Percentiles rank a stretch among this genome's conserved stretches.
phyloP scores from a whole-genome alignment of 2,888 invertebrate genomes.

The Antheraea yamamai region DNA sequence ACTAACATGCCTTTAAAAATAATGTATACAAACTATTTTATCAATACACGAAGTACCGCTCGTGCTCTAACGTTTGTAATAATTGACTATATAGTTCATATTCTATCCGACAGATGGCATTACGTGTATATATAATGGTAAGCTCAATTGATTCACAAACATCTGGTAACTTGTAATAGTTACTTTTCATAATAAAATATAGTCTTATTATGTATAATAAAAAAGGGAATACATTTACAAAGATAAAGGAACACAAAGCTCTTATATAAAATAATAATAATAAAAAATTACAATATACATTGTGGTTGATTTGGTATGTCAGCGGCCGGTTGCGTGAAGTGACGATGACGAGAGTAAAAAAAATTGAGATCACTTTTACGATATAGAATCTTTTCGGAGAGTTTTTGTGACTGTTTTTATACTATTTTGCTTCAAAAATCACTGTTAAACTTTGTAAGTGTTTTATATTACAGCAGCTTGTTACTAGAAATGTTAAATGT shows the following conservation, averaged over 20 bases:
- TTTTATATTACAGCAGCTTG: too few species aligned
- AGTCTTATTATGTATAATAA: constrained; percentile 4
- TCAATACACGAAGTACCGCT: background rate
- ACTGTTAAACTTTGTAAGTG: too few species aligned
- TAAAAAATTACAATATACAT: constrained; percentile 60
- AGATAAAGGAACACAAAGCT: constrained; percentile 75
- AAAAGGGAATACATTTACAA: constrained; percentile 51
- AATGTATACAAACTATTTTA: background rate
- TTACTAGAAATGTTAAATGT: too few species aligned
- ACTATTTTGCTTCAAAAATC: too few species aligned
- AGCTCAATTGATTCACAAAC: constrained; percentile 21
- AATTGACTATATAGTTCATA: constrained; percentile 14
- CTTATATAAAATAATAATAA: constrained; percentile 51
- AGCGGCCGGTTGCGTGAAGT: constrained; percentile 57
- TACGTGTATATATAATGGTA: constrained; percentile 12
- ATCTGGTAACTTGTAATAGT: constrained; percentile 26
- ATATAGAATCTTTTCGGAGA: constrained; percentile 55
- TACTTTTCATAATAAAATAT: constrained; percentile 21
- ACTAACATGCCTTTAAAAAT: background rate
- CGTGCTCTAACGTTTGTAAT: background rate
- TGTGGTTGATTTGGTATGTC: constrained; percentile 75
- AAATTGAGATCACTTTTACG: constrained; percentile 70
- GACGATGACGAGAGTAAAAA: constrained; percentile 32
- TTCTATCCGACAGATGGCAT: constrained; percentile 19
- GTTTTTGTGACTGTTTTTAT: background rate